Evolutionary conservation across 2,888 invertebrate species (phyloP), one percentile per base, ranked within the genome.

Genomic region (Bellardia pandia): DNA sequence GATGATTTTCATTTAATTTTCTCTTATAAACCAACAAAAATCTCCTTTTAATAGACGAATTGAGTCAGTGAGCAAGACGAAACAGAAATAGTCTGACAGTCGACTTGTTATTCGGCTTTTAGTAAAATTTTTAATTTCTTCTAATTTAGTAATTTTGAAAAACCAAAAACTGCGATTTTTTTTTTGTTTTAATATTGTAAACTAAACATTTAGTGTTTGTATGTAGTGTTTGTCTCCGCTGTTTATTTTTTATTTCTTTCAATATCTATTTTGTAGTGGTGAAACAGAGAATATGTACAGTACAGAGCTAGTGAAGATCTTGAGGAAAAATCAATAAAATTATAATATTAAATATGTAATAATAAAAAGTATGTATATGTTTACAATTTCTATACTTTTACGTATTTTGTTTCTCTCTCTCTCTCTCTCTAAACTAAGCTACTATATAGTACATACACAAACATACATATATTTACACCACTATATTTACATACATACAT

Each of bases 401-500:
- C 30, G 4, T 58, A 75, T 30, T 79, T 62, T 69, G 51, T 45
- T 81, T 60, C 48, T 3, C 16, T 75, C 40, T 64, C 5, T 40
- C 14, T 30, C 2, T 48, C 23, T 48, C 16, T 75, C 40, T 60
- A 13, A 69, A 11, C 3, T 51, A 42, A 40, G 48, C 51, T 48
- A 30, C 33, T 33, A 33, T n/a, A 48, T 48, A 69, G 33, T 66
- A 64, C 42, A 48, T 14, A 48, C 16, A 75, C n/a, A 66, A 2
- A 68, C 37, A 80, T 80, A 56, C 64, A 78, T 66, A 74, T n/a
- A n/a, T n/a, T n/a, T n/a, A n/a, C n/a, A n/a, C 71, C 60, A 71
- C 56, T 72, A 77, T 71, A 83, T n/a, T n/a, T n/a, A n/a, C 69
- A 72, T 40, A 74, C 60, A 75, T 58, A 76, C 53, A 68, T 66